A percentile compares a stretch with the other conserved stretches of the same genome.
Conservation (phyloP, 2,113 vertebrate species). For the Zapus hudsonius region DNA sequence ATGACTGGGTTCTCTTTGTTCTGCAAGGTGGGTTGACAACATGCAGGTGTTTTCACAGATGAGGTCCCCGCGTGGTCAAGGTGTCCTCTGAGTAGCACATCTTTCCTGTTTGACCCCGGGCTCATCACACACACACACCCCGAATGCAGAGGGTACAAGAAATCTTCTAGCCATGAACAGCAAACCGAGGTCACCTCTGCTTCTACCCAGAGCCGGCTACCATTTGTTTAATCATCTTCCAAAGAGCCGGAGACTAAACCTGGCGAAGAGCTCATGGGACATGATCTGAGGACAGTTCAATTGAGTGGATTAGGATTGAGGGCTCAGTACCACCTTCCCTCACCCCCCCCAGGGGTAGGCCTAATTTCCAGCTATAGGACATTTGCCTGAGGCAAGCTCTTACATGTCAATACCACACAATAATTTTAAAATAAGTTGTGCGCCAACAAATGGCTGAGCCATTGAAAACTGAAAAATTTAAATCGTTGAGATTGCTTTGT, state of each 20-base stretch:
- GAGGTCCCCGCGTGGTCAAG: neutral
- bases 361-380: neutral
- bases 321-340: slow-evolving; percentile 9
- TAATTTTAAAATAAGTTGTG: neutral
- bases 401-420: neutral
- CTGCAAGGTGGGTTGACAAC: neutral
- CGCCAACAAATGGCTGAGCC: neutral
- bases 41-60: neutral
- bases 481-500: neutral
- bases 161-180: slow-evolving; percentile 70
- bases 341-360: neutral
- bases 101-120: slow-evolving; percentile 3
- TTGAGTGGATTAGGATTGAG: slow-evolving; percentile 82
- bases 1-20: neutral
- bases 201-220: slow-evolving; percentile 77
- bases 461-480: slow-evolving; percentile 3
- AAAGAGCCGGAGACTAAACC: slow-evolving; percentile 87
- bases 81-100: slow-evolving; percentile 17
- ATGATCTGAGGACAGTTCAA: slow-evolving; percentile 89
- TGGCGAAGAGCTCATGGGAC: slow-evolving; percentile 88
- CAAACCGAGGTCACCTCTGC: slow-evolving; percentile 54
- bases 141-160: slow-evolving; percentile 46
- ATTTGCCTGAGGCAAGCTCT: neutral
- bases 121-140: slow-evolving; percentile 56
- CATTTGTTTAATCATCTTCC: slow-evolving; percentile 85